These are phyloP conservation scores for Tetragnatha montana DNA, from an alignment of 2,888 invertebrate species.

Conservation along the genomic window DNA sequence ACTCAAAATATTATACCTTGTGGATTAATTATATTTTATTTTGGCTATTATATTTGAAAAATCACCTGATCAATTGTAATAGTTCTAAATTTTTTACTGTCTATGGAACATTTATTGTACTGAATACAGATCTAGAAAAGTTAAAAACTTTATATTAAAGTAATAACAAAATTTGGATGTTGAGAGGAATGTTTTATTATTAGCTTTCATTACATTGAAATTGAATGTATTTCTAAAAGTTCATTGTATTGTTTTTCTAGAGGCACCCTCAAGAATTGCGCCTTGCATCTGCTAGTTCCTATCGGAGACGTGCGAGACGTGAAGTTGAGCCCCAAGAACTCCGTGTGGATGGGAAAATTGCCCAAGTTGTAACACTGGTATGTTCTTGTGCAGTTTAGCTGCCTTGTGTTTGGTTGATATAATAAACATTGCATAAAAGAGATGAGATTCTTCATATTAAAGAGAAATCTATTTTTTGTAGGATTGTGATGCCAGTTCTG, in stretches of 20 bases:
- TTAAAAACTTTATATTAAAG: too few species aligned
- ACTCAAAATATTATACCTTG: too few species aligned
- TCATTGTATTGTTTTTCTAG: constrained; percentile 15
- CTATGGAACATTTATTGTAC: too few species aligned
- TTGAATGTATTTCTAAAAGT: background rate
- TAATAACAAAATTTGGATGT: too few species aligned
- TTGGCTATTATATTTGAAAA: too few species aligned
- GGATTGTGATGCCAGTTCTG: constrained; percentile 87
- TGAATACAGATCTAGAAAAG: too few species aligned
- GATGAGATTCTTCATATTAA: background rate
- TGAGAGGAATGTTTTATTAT: too few species aligned
- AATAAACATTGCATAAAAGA: background rate
- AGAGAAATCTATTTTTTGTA: constrained; percentile 76
- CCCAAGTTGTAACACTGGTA: constrained; percentile 86
- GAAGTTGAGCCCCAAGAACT: constrained; percentile 66
- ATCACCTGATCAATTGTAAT: too few species aligned
- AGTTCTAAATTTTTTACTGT: too few species aligned
- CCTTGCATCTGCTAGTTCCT: constrained; percentile 36
- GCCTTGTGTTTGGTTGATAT: background rate
- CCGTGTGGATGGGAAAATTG: constrained; percentile 82
- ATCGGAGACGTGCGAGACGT: constrained; percentile 31
- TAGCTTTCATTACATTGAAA: background rate
- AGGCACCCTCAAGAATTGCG: constrained; percentile 60
- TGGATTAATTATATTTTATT: too few species aligned
- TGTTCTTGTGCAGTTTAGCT: constrained; percentile 8